phyloP scores from a whole-genome alignment of 2,888 invertebrate species.

The Melipona beecheii region DNA sequence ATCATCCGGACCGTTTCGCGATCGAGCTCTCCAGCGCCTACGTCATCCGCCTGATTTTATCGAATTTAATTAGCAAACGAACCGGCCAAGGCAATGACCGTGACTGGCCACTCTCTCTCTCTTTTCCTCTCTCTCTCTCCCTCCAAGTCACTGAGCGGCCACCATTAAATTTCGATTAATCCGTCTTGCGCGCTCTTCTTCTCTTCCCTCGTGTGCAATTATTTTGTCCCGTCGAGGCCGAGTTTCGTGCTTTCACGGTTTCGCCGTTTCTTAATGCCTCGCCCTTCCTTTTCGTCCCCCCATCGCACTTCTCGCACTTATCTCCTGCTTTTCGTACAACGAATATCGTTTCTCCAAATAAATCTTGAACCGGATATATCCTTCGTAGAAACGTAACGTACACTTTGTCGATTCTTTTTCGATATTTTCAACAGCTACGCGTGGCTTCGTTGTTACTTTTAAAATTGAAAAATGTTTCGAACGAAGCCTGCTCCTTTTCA shows the following conservation, averaged over 20 bases:
- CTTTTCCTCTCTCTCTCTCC: background rate
- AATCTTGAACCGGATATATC: too few relatives aligned
- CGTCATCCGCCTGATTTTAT: slow-evolving; percentile 73
- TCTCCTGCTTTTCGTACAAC: too few relatives aligned
- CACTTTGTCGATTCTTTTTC: too few relatives aligned
- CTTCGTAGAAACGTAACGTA: too few relatives aligned
- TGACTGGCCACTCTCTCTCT: slow-evolving; percentile 38
- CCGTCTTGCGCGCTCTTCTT: slow-evolving; percentile 37
- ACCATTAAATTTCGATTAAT: slow-evolving; percentile 59
- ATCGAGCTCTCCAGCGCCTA: slow-evolving; percentile 34
- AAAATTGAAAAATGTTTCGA: too few relatives aligned
- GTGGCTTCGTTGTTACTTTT: too few relatives aligned
- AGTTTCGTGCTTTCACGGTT: slow-evolving; percentile 18
- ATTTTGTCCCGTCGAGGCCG: slow-evolving; percentile 42
- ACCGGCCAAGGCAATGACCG: slow-evolving; percentile 65
- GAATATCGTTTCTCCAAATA: too few relatives aligned
- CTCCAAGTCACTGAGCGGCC: slow-evolving; percentile 23
- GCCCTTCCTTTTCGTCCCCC: background rate
- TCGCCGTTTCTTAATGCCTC: background rate
- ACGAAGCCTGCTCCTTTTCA: too few relatives aligned
- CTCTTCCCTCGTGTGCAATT: slow-evolving; percentile 46
- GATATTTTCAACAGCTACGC: too few relatives aligned
- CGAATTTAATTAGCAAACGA: slow-evolving; percentile 78
- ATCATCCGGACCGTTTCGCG: slow-evolving; percentile 49
- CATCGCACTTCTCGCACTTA: background rate